Conservation (phyloP, 64 coral and sea anemone species). For the Porites lutea region DNA sequence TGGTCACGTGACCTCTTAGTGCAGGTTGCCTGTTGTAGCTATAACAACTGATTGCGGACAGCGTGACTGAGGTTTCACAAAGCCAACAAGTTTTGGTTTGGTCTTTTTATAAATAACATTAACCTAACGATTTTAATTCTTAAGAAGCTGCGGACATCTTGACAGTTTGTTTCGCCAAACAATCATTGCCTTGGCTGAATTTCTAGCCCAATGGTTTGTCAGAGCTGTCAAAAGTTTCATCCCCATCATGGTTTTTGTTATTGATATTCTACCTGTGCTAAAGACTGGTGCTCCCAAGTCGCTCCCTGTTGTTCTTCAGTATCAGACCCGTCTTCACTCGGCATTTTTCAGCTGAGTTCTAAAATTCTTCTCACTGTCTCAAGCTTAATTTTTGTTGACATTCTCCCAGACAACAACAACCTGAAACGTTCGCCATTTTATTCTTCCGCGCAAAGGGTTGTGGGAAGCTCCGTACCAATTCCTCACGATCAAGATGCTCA, state of each 20-base stretch:
- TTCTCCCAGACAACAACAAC: constrained; percentile 11
- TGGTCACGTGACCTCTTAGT: too few species aligned
- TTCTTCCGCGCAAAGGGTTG: not conserved
- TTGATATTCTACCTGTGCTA: constrained; percentile 80
- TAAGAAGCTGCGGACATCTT: too few species aligned
- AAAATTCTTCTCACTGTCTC: not conserved
- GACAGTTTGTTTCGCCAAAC: too few species aligned
- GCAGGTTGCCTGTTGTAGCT: too few species aligned
- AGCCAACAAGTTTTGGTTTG: too few species aligned
- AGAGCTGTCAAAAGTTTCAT: too few species aligned
- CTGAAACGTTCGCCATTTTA: constrained; percentile 73
- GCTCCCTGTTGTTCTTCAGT: constrained; percentile 53
- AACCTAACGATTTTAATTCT: too few species aligned
- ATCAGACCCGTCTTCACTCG: constrained; percentile 23
- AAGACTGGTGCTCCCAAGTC: constrained; percentile 93
- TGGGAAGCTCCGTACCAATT: constrained; percentile 41
- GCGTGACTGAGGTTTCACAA: too few species aligned
- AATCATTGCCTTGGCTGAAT: too few species aligned
- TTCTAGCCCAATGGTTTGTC: too few species aligned
- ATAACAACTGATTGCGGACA: too few species aligned
- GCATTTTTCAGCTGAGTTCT: constrained; percentile 36
- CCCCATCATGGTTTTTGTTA: not conserved
- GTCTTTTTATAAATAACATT: too few species aligned
- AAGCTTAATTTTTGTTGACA: constrained; percentile 11
- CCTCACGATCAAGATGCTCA: not conserved